A percentile compares a stretch with the other conserved stretches of the same genome.
Conservation (phyloP, 2,797 vertebrate genomes). For the Chelidonichthys spinosus region DNA sequence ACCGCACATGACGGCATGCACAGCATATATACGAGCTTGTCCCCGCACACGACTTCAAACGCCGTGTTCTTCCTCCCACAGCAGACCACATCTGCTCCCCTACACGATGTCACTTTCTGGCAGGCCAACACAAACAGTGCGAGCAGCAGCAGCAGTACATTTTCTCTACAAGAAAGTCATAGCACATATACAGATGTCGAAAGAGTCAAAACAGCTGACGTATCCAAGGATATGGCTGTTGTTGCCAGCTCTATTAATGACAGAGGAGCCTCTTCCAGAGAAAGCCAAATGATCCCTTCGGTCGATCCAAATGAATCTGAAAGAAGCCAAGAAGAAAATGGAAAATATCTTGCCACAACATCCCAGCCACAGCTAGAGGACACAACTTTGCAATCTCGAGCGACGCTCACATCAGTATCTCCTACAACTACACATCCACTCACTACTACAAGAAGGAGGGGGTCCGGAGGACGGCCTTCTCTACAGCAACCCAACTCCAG, state of each 20-base stretch:
- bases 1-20: not conserved
- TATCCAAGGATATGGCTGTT: constrained; percentile 23
- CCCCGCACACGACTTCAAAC: constrained; percentile 58
- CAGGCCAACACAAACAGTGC: constrained; percentile 51
- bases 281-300: constrained; percentile 40
- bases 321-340: constrained; percentile 44
- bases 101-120: constrained; percentile 53
- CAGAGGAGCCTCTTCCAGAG: constrained; percentile 40
- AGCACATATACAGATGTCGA: constrained; percentile 59
- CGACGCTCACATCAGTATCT: constrained; percentile 26
- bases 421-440: constrained; percentile 23
- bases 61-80: constrained; percentile 54
- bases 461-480: not conserved
- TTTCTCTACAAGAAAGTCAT: constrained; percentile 51
- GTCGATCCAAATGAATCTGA: constrained; percentile 46
- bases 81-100: constrained; percentile 74
- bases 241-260: constrained; percentile 47
- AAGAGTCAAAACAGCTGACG: constrained; percentile 55
- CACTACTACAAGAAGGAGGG: not conserved
- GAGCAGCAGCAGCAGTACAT: constrained; percentile 52
- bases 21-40: constrained; percentile 48
- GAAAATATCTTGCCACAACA: constrained; percentile 45
- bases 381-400: constrained; percentile 39
- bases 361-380: constrained; percentile 33
- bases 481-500: constrained; percentile 52